phyloP scores from a whole-genome alignment of 2,113 vertebrate genomes.

The Thermophis baileyi region DNA sequence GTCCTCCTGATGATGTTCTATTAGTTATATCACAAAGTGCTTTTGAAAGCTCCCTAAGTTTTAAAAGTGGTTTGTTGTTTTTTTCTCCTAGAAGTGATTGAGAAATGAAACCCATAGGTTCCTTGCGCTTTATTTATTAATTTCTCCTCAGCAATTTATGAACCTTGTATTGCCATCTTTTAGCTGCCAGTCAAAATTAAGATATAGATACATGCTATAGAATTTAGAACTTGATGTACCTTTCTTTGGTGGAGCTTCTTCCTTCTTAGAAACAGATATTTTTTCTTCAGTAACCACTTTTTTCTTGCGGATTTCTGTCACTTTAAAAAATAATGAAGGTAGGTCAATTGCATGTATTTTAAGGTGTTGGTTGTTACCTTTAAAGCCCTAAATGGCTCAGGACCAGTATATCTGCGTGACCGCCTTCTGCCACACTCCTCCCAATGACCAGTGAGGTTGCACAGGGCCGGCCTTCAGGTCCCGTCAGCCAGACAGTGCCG shows the following conservation, averaged over 20 bases:
- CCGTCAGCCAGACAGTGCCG: no score
- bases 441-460: no score
- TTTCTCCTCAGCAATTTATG: background rate
- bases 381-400: no score
- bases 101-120: background rate
- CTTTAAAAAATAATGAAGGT: constrained; percentile 66
- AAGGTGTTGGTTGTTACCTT: no score
- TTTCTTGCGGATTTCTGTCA: constrained; percentile 66
- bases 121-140: background rate
- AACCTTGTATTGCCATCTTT: background rate
- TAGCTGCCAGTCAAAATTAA: background rate
- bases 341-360: constrained; percentile 46
- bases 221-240: constrained; percentile 57
- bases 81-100: background rate
- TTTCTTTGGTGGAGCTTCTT: constrained; percentile 69
- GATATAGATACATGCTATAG: background rate
- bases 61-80: background rate
- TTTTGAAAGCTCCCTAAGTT: background rate
- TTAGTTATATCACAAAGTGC: background rate
- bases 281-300: constrained; percentile 69
- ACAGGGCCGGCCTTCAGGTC: no score
- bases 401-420: no score
- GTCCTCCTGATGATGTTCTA: background rate
- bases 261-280: constrained; percentile 67
- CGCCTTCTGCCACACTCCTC: no score